Conservation (phyloP, 2,113 vertebrate genomes). For the Anoplopoma fimbria region DNA sequence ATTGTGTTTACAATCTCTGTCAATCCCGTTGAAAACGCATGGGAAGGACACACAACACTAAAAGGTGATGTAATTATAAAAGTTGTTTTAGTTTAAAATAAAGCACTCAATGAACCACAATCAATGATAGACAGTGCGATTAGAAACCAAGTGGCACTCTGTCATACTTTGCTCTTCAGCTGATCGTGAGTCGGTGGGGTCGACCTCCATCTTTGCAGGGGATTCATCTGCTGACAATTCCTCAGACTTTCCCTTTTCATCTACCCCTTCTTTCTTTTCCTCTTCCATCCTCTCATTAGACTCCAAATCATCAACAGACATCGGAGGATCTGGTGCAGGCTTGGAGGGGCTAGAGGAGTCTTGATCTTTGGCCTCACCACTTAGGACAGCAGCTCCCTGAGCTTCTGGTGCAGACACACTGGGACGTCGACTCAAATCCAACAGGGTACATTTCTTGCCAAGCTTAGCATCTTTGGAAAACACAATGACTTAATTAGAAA, state of each 20-base stretch:
- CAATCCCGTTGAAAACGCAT: not conserved
- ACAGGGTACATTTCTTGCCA: slow-evolving; percentile 72
- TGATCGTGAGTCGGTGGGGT: slow-evolving; percentile 23
- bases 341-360: slow-evolving; percentile 23
- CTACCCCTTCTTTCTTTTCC: slow-evolving; percentile 31
- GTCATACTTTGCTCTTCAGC: slow-evolving; percentile 69
- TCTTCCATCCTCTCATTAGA: slow-evolving; percentile 29
- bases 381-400: slow-evolving; percentile 40
- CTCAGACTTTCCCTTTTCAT: slow-evolving; percentile 50
- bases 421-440: slow-evolving; percentile 73
- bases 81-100: not conserved
- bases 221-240: slow-evolving; percentile 33
- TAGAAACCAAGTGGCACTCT: not conserved
- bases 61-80: not conserved
- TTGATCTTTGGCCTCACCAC: slow-evolving; percentile 40
- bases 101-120: not conserved
- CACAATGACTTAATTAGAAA: slow-evolving; percentile 2
- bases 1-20: not conserved
- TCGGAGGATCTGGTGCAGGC: slow-evolving; percentile 19
- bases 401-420: slow-evolving; percentile 47
- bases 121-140: not conserved
- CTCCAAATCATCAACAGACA: slow-evolving; percentile 10
- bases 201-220: slow-evolving; percentile 68
- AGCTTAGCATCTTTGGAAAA: slow-evolving; percentile 77
- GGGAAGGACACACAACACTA: not conserved